A percentile compares a stretch with the other conserved stretches of the same genome.
These are phyloP conservation scores for Lepidochrysops patricia DNA, from an alignment of 2,888 invertebrate species.

Conservation along the genomic window DNA sequence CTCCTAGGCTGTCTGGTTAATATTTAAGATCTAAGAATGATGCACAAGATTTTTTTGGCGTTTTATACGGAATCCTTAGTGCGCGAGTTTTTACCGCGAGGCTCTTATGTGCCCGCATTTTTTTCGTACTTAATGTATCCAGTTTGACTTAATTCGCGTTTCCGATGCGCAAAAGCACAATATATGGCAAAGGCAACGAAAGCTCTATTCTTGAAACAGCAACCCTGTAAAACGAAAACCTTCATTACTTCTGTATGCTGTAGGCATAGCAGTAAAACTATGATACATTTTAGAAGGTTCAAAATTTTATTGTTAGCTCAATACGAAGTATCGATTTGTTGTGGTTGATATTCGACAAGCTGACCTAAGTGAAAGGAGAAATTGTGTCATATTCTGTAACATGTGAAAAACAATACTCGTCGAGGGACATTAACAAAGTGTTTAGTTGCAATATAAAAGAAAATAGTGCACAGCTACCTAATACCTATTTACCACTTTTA, in stretches of 20 bases:
- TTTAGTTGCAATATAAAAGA: too few relatives aligned
- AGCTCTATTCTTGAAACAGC: neutral
- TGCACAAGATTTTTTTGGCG: too few relatives aligned
- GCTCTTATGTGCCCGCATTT: slow-evolving; percentile 19
- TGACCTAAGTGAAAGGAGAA: neutral
- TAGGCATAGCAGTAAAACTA: too few relatives aligned
- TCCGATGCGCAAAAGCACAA: neutral
- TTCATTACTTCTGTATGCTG: too few relatives aligned
- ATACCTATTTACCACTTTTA: too few relatives aligned
- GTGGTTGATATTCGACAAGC: neutral
- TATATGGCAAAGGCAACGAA: neutral
- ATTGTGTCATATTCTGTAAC: neutral
- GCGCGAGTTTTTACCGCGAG: slow-evolving; percentile 20
- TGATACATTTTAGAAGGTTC: too few relatives aligned
- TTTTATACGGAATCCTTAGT: too few relatives aligned
- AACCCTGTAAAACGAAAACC: neutral
- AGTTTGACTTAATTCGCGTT: neutral
- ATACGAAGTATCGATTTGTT: neutral
- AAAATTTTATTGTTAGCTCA: neutral
- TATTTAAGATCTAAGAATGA: too few relatives aligned
- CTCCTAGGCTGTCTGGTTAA: too few relatives aligned
- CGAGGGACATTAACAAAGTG: too few relatives aligned
- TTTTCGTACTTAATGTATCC: slow-evolving; percentile 15
- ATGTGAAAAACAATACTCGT: slow-evolving; percentile 20
- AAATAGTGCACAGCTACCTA: too few relatives aligned